Evolutionary conservation across 2,888 invertebrate species (phyloP).

Genomic region (Campoplex capitator): DNA sequence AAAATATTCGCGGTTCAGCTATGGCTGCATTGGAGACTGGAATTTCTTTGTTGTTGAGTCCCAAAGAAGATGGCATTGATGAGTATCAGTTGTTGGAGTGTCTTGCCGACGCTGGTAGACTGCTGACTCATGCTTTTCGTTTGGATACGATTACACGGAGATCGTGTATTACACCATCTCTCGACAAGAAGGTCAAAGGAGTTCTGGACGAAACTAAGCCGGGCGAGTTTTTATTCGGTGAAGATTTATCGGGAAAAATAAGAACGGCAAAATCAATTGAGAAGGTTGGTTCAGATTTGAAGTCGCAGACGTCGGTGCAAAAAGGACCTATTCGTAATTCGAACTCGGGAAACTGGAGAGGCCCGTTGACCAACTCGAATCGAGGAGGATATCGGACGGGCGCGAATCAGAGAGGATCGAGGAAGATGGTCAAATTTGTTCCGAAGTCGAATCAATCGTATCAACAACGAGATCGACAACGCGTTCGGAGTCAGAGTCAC

Average conservation of each 20-base stretch:
- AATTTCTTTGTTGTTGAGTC: slow-evolving; percentile 55
- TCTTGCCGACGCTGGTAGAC: slow-evolving; percentile 57
- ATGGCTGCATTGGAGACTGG: slow-evolving; percentile 65
- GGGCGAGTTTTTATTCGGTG: slow-evolving; percentile 60
- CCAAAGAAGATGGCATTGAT: slow-evolving; percentile 54
- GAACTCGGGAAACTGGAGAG: slow-evolving; percentile 58
- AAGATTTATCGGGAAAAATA: slow-evolving; percentile 60
- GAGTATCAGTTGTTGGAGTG: slow-evolving; percentile 49
- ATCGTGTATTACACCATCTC: slow-evolving; percentile 64
- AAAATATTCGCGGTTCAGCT: slow-evolving; percentile 66
- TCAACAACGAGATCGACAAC: slow-evolving; percentile 54
- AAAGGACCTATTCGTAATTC: slow-evolving; percentile 41
- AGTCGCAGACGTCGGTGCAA: slow-evolving; percentile 46
- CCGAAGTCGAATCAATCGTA: slow-evolving; percentile 50
- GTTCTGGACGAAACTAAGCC: slow-evolving; percentile 62
- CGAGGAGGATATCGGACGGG: slow-evolving; percentile 53
- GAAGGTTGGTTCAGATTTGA: slow-evolving; percentile 61
- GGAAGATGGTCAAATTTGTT: slow-evolving; percentile 35
- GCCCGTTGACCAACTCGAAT: slow-evolving; percentile 53
- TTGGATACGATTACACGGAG: slow-evolving; percentile 60
- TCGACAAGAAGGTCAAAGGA: slow-evolving; percentile 61
- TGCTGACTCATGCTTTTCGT: slow-evolving; percentile 56
- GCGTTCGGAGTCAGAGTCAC: slow-evolving; percentile 50
- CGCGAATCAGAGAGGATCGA: slow-evolving; percentile 41
- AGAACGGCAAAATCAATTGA: slow-evolving; percentile 65